phyloP scores from a whole-genome alignment of 1,140 invertebrate genomes.

The Drosophila ohnishii region DNA sequence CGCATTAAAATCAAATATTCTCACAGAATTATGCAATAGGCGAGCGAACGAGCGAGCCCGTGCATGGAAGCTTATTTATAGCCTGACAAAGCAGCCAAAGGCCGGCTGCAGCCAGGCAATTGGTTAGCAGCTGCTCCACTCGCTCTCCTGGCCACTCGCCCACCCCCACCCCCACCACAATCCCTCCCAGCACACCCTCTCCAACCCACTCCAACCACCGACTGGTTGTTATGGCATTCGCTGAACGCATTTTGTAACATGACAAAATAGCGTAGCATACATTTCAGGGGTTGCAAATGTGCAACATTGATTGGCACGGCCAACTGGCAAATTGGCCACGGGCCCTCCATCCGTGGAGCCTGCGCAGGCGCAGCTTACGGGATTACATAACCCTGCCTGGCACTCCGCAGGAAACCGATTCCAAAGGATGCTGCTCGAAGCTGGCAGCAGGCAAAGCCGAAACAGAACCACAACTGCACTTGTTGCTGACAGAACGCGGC shows the following conservation, averaged over 20 bases:
- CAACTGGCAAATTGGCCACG: conserved; percentile 54
- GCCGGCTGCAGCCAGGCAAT: conserved; percentile 57
- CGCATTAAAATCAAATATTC: conserved; percentile 1
- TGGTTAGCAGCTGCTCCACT: conserved; percentile 59
- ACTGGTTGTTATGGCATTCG: conserved; percentile 76
- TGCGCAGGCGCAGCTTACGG: conserved; percentile 71
- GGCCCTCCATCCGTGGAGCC: conserved; percentile 37
- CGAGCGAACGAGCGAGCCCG: neutral
- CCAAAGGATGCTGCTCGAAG: conserved; percentile 40
- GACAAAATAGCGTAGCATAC: conserved; percentile 75
- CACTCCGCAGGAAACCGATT: neutral
- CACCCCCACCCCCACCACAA: neutral
- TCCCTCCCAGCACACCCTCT: neutral
- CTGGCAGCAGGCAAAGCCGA: conserved; percentile 25
- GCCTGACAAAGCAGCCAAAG: conserved; percentile 4
- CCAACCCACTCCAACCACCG: conserved; percentile 9
- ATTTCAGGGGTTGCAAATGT: conserved; percentile 78
- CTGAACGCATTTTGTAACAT: conserved; percentile 63
- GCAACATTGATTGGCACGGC: conserved; percentile 69
- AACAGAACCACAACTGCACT: conserved; percentile 73
- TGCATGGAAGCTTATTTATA: conserved; percentile 34
- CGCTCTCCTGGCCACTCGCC: neutral
- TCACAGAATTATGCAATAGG: conserved; percentile 52
- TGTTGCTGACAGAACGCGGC: conserved; percentile 69
- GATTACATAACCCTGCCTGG: conserved; percentile 59